These are phyloP conservation scores for Caradrina clavipalpis DNA, from an alignment of 2,888 invertebrate genomes.

Conservation along the genomic window DNA sequence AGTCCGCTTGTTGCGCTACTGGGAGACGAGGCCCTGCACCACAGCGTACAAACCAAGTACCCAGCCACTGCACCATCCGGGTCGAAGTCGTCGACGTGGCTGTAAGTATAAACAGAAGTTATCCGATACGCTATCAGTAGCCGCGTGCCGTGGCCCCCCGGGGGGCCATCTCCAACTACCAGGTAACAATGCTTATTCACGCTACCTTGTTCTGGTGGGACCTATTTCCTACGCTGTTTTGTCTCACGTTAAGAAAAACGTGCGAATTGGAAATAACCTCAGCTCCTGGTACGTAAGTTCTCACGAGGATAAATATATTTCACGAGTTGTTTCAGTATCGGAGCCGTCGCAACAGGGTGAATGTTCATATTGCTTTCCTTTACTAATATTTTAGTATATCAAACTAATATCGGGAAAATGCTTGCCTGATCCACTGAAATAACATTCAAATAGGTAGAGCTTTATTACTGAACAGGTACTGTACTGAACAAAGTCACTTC, in stretches of 20 bases:
- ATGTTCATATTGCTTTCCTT: slow-evolving; percentile 24
- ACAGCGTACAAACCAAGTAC: no score
- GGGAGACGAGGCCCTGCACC: background rate
- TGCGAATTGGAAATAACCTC: slow-evolving; percentile 11
- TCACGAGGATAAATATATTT: slow-evolving; percentile 41
- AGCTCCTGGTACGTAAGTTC: background rate
- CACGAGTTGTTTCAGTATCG: slow-evolving; percentile 24
- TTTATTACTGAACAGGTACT: slow-evolving; percentile 39
- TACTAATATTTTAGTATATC: slow-evolving; percentile 23
- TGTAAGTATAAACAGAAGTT: background rate
- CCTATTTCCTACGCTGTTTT: background rate
- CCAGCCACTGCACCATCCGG: background rate
- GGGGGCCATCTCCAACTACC: background rate
- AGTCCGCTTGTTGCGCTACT: background rate
- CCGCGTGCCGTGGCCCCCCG: background rate
- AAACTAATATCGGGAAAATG: slow-evolving; percentile 26
- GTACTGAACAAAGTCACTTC: background rate
- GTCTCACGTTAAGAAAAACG: slow-evolving; percentile 14
- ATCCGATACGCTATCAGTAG: background rate
- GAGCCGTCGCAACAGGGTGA: background rate
- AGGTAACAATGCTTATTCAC: background rate
- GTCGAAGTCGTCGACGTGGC: background rate
- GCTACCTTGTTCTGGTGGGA: no score
- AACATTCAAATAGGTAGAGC: slow-evolving; percentile 14
- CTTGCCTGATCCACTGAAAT: slow-evolving; percentile 21